A percentile compares a stretch with the other conserved stretches of the same genome.
phyloP scores from a whole-genome alignment of 35 echinoderm and acorn worm genomes.

The Apostichopus japonicus region DNA sequence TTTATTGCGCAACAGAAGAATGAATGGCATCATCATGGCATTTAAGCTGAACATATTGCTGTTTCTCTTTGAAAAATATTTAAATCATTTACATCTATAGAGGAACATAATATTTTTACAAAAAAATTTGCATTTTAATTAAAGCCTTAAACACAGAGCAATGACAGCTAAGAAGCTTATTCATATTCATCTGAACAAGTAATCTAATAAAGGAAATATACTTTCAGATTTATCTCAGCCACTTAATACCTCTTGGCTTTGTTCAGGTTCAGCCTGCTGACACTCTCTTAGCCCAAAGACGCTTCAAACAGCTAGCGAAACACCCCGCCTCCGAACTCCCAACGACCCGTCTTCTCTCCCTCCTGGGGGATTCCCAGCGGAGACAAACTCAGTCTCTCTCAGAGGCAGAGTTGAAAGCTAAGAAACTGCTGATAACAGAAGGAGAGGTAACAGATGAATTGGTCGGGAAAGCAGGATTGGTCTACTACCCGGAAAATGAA shows the following conservation, averaged over 20 bases:
- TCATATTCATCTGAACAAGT: neutral
- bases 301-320: constrained; percentile 66
- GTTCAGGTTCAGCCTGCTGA: constrained; percentile 63
- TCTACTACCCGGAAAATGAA: constrained; percentile 67
- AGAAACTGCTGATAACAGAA: constrained; percentile 78
- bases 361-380: constrained; percentile 69
- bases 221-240: neutral
- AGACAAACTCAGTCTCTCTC: constrained; percentile 69
- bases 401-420: constrained; percentile 85
- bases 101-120: too few relatives aligned
- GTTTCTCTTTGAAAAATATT: too few relatives aligned
- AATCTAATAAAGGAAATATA: constrained; percentile 7
- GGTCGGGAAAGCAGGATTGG: constrained; percentile 77
- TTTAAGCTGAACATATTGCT: too few relatives aligned
- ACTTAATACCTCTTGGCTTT: neutral
- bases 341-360: constrained; percentile 57
- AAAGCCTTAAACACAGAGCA: too few relatives aligned
- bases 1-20: too few relatives aligned
- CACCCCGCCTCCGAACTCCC: constrained; percentile 69
- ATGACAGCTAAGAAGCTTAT: neutral
- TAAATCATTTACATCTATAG: too few relatives aligned
- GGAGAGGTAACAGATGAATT: constrained; percentile 58
- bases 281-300: constrained; percentile 68
- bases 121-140: too few relatives aligned
- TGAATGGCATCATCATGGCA: too few relatives aligned